Base-by-base conservation (phyloP, 1,140 invertebrate genomes). In the Drosophila repleta region DNA sequence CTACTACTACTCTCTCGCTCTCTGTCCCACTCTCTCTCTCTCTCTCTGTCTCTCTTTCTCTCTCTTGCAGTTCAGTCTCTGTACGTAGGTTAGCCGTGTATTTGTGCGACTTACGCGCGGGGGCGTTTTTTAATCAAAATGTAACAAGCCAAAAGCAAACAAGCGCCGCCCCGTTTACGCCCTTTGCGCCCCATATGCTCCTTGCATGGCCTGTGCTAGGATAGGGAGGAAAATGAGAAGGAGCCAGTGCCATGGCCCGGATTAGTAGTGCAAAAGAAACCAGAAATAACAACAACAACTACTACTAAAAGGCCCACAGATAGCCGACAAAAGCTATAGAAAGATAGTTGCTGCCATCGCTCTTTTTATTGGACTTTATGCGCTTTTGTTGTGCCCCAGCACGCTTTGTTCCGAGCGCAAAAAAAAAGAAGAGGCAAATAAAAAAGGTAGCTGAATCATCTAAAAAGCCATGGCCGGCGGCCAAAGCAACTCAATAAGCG, bases 61-160 rank as follows among this genome's bases (percentile, higher is more conserved):
- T 52, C 11, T 67, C 24, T 45, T 37, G 0, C 11, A 35, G 17
- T 39, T 49, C 29, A 8, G 35, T 65, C 35, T 24, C n/a, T 65
- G 61, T 57, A 20, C 64, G 68, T 71, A 62, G 60, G 49, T 69
- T 64, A 64, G 60, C 61, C 67, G 61, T 70, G 67, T 57, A 70
- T 49, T 52, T 77, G 65, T 51, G 63, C 64, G 71, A 82, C 71
- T 88, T 78, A 82, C 68, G 75, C 79, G 83, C 83, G 83, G 85
- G 83, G 83, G 83, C 83, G 84, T 83, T 88, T 88, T 88, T 88
- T 88, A 88, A 88, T 88, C 83, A 88, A 88, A 88, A 88, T 88
- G 83, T 88, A 88, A 88, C 83, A 88, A 88, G 83, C 76, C 83
- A 87, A 88, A 87, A 88, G 83, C 83, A 87, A 87, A 87, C 83